Evolutionary conservation across 1,140 invertebrate genomes (phyloP), one percentile per base, ranked within the genome.

Genomic region (Gryon sp.): DNA sequence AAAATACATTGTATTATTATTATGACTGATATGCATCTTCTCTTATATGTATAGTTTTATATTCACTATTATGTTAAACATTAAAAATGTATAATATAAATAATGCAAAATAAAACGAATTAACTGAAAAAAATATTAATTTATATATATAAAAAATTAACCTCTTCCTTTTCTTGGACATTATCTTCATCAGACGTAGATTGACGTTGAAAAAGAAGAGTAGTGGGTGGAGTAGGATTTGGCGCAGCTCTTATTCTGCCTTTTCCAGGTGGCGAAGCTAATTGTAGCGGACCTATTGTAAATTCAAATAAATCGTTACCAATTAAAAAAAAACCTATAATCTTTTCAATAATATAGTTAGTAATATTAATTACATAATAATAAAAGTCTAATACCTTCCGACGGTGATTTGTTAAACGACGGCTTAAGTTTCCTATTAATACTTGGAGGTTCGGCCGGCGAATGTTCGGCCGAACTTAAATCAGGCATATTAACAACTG

Each of bases 341-440:
- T 16, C 26, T 53, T 24, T 24, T n/a, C 15, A 4, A 12, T n/a
- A 50, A 50, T 34, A 50, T 32, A 32, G 2, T 38, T 7, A 59
- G 30, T 20, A 53, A 36, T 20, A 41, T 19, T 43, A 28, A 12
- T 28, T 30, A 46, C 8, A 28, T 28, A 50, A 26, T n/a, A 48
- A 11, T 30, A 16, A 40, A 9, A 40, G 2, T 7, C 12, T 43
- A n/a, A n/a, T 82, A 87, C 87, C 83, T 53, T 88, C 86, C 1
- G 76, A 57, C 1, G 84, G 76, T 26, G 82, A 65, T 72, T 86
- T 88, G 11, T 74, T 84, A 8, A 87, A 77, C 0, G 82, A 69
- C n/a, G 90, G 90, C 81, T 91, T 91, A 2, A 91, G 76, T 62
- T 89, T 91, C 52, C 91, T 84, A 69, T 92, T 90, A 36, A 92